Evolutionary conservation across 2,113 vertebrate genomes (phyloP), one percentile per base, ranked within the genome.

Genomic region (Hyperopisus bebe): DNA sequence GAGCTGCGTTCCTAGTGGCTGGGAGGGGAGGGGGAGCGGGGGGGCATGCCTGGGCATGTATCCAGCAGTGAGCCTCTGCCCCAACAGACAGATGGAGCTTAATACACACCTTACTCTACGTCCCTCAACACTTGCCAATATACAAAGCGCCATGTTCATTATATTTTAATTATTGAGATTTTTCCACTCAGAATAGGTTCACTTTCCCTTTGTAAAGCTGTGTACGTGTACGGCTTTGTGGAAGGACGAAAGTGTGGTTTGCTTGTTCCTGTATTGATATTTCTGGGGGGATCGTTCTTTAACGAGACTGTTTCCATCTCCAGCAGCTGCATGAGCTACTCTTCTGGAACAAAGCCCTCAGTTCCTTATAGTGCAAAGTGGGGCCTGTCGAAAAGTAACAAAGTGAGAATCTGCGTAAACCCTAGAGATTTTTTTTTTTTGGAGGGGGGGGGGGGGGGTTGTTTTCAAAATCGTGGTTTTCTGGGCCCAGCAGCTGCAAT

Each of bases 1-100:
- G 91, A 91, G 89, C 21, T 50, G 87, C 89, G 90, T 88, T 90
- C 90, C n/a, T 5, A 86, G 87, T 87, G 89, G 87, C 88, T 90
- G 88, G 90, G 90, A 90, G 90, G 48, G 24, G 2, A 27, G 84
- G 19, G 13, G 48, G 47, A n/a, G n/a, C n/a, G n/a, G 9, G 47
- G 8, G 13, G 80, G 66, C 55, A 74, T 86, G 83, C 83, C 84
- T 17, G 51, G 82, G 42, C 83, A 83, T 83, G 17, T 74, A 27
- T 74, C 42, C 89, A 50, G 84, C 46, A 51, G 44, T 31, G 6
- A 13, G 8, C 24, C 24, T 48, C 31, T 85, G 89, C 51, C 35
- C 89, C n/a, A 35, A 8, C 31, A 47, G 58, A 48, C 17, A 13
- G 39, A 31, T 19, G 19, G 35, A 9, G 47, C 44, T 48, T 77